Conservation (phyloP, 2,113 vertebrate genomes). For the Cheilinus undulatus region DNA sequence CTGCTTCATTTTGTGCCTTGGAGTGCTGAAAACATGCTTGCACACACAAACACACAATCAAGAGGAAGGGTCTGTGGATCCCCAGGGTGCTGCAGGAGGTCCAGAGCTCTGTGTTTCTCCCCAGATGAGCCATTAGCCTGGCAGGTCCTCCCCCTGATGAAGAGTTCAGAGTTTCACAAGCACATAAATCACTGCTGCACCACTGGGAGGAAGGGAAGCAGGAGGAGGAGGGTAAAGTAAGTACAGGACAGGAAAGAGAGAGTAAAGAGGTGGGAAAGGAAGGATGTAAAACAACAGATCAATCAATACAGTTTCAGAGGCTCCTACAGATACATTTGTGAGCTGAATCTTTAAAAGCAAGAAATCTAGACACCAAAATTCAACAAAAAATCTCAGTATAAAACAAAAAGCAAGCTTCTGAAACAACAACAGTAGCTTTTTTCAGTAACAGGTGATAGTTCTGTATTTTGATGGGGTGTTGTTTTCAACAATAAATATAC, state of each 20-base stretch:
- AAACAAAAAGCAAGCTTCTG: too few relatives aligned
- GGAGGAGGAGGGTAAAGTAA: constrained; percentile 19
- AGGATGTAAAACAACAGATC: constrained; percentile 9
- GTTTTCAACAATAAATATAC: too few relatives aligned
- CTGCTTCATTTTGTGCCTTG: not conserved
- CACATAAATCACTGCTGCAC: constrained; percentile 70
- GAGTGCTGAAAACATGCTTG: constrained; percentile 3
- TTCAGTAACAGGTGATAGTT: too few relatives aligned
- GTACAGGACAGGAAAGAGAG: constrained; percentile 19
- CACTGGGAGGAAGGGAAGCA: constrained; percentile 31
- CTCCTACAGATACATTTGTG: not conserved
- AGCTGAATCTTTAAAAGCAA: constrained; percentile 3
- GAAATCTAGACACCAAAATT: too few relatives aligned
- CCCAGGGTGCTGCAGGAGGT: constrained; percentile 26
- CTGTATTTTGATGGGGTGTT: too few relatives aligned
- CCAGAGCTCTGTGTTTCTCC: constrained; percentile 56
- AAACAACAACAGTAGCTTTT: too few relatives aligned
- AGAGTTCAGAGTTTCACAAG: constrained; percentile 66
- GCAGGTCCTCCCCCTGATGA: constrained; percentile 57
- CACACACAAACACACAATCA: constrained; percentile 23
- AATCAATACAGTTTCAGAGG: constrained; percentile 23
- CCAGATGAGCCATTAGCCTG: constrained; percentile 71
- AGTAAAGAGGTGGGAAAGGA: constrained; percentile 17
- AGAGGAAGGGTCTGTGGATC: constrained; percentile 6
- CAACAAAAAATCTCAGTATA: too few relatives aligned